These are phyloP conservation scores for Crossocerus cetratus DNA, from an alignment of 2,888 invertebrate genomes.

Conservation along the genomic window DNA sequence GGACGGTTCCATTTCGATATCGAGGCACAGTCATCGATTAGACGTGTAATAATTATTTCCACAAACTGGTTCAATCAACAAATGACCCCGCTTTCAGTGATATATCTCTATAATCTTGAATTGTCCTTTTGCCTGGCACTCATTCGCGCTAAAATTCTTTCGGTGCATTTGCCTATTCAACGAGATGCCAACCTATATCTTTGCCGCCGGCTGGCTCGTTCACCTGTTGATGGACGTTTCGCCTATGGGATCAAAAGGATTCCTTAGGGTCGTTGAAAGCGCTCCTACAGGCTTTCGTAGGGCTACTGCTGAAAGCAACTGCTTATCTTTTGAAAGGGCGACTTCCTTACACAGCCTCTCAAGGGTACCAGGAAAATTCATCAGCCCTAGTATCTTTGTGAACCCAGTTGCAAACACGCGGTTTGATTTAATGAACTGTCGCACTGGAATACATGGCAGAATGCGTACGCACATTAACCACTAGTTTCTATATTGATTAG, in stretches of 20 bases:
- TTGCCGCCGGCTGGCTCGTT: conserved; percentile 58
- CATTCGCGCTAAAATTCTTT: not conserved
- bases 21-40: no score
- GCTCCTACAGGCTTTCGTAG: conserved; percentile 33
- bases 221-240: conserved; percentile 72
- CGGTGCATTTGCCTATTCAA: conserved; percentile 58
- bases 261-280: conserved; percentile 35
- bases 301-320: conserved; percentile 23
- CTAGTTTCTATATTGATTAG: no score
- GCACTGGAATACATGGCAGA: not conserved
- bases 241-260: conserved; percentile 57
- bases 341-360: conserved; percentile 43
- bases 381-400: conserved; percentile 35
- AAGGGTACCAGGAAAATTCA: not conserved
- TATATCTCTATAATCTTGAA: no score
- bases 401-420: conserved; percentile 1
- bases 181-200: conserved; percentile 47
- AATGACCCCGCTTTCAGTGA: no score
- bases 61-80: no score
- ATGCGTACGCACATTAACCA: no score
- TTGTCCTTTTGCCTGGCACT: no score
- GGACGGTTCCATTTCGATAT: no score
- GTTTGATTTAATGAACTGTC: not conserved
- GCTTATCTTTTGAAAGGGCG: conserved; percentile 29
- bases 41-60: no score